Conservation (phyloP, 1,140 invertebrate genomes). For the Battus philenor region DNA sequence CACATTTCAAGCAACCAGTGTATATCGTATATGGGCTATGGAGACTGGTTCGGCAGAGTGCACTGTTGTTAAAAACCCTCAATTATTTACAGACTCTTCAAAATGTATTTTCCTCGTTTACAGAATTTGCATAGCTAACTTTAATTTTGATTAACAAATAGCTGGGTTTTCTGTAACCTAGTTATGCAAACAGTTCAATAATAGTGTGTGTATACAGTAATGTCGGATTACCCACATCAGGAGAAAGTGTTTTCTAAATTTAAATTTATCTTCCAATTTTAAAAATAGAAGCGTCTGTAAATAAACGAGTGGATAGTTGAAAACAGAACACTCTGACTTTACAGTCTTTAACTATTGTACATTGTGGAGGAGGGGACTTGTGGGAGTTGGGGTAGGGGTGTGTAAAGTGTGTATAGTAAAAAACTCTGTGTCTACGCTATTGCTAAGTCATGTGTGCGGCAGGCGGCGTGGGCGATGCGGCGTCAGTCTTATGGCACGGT, state of each 20-base stretch:
- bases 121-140: too few species aligned
- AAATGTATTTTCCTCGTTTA: too few species aligned
- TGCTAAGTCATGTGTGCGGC: conserved; percentile 42
- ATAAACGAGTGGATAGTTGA: conserved; percentile 18
- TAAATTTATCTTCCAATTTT: too few species aligned
- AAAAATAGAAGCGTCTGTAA: too few species aligned
- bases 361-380: conserved; percentile 61
- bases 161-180: too few species aligned
- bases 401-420: conserved; percentile 59
- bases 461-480: conserved; percentile 40
- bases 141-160: too few species aligned
- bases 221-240: too few species aligned
- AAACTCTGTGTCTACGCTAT: conserved; percentile 55
- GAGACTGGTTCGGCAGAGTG: conserved; percentile 40
- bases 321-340: conserved; percentile 41
- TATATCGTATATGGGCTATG: conserved; percentile 68
- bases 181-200: too few species aligned
- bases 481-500: conserved; percentile 59
- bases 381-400: conserved; percentile 33
- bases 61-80: conserved; percentile 26
- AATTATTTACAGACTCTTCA: too few species aligned
- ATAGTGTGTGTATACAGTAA: too few species aligned
- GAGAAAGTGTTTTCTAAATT: too few species aligned
- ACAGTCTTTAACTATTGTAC: conserved; percentile 58
- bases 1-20: conserved; percentile 60